Conservation (phyloP, 2,113 vertebrate species). For the Chaetura pelagica region DNA sequence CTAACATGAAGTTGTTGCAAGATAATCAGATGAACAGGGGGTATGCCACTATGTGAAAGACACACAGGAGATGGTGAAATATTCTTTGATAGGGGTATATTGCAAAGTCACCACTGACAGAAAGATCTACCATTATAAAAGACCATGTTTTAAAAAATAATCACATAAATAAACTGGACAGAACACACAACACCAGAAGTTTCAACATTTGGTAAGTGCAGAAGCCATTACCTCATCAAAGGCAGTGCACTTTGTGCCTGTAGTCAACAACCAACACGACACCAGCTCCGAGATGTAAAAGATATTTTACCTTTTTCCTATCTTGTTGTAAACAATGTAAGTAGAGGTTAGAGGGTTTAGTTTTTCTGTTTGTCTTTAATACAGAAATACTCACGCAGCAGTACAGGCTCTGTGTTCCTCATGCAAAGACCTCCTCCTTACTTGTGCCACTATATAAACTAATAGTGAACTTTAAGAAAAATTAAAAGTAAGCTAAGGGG, state of each 20-base stretch:
- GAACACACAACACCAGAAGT: conserved; percentile 34
- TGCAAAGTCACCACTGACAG: conserved; percentile 19
- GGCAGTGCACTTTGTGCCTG: conserved; percentile 27
- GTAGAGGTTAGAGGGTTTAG: background rate
- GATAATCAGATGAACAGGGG: conserved; percentile 55
- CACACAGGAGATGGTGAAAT: background rate
- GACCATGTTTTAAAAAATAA: conserved; percentile 43
- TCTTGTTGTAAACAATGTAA: conserved; percentile 50
- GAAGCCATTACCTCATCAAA: conserved; percentile 43
- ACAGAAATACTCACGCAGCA: background rate
- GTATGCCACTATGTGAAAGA: background rate
- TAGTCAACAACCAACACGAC: conserved; percentile 38
- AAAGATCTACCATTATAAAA: conserved; percentile 33
- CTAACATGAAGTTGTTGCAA: conserved; percentile 17
- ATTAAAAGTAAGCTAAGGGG: conserved; percentile 59
- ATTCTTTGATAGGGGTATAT: background rate
- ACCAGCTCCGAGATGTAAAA: background rate
- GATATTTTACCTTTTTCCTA: background rate
- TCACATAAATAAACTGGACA: conserved; percentile 24
- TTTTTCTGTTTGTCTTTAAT: conserved; percentile 18
- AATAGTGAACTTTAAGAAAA: conserved; percentile 68
- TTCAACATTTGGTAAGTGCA: conserved; percentile 24
- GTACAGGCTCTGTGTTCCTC: conserved; percentile 32
- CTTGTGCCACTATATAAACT: conserved; percentile 66
- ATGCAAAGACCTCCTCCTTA: conserved; percentile 61